Conservation (phyloP, 1,140 invertebrate genomes). For the Drosophila arizonae region DNA sequence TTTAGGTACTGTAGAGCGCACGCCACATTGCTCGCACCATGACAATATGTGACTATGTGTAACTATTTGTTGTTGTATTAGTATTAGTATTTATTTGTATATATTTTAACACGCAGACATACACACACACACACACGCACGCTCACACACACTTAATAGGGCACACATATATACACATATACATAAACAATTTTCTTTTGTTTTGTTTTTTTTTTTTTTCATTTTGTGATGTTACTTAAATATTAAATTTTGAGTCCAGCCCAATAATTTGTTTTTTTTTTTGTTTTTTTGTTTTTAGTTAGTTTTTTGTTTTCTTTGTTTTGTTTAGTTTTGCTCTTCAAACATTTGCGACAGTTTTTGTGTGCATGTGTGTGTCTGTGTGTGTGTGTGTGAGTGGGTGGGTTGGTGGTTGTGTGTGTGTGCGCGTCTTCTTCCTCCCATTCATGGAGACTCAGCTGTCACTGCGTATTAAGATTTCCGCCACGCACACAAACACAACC, state of each 20-base stretch:
- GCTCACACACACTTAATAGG: conserved; percentile 38
- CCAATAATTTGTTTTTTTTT: conserved; percentile 69
- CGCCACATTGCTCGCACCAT: conserved; percentile 41
- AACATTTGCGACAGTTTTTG: conserved; percentile 55
- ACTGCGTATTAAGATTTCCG: neutral
- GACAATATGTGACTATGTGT: conserved; percentile 33
- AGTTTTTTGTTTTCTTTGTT: conserved; percentile 33
- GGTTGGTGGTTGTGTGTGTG: conserved; percentile 8
- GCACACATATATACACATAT: conserved; percentile 27
- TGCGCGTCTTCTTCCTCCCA: neutral
- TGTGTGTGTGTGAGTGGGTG: conserved; percentile 13
- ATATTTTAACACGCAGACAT: conserved; percentile 28
- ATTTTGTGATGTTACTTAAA: conserved; percentile 71
- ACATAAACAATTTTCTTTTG: conserved; percentile 47
- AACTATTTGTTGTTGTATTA: conserved; percentile 17
- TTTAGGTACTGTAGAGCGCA: conserved; percentile 69
- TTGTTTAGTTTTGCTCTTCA: conserved; percentile 54
- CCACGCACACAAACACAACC: neutral
- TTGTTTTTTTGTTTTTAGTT: conserved; percentile 33
- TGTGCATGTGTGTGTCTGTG: conserved; percentile 18
- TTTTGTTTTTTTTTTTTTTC: neutral
- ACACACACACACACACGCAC: conserved; percentile 20
- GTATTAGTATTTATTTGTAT: conserved; percentile 25
- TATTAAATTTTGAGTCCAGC: conserved; percentile 81
- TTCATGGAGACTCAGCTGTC: conserved; percentile 14